phyloP scores from a whole-genome alignment of 2,888 invertebrate species.

The Agrotis puta region DNA sequence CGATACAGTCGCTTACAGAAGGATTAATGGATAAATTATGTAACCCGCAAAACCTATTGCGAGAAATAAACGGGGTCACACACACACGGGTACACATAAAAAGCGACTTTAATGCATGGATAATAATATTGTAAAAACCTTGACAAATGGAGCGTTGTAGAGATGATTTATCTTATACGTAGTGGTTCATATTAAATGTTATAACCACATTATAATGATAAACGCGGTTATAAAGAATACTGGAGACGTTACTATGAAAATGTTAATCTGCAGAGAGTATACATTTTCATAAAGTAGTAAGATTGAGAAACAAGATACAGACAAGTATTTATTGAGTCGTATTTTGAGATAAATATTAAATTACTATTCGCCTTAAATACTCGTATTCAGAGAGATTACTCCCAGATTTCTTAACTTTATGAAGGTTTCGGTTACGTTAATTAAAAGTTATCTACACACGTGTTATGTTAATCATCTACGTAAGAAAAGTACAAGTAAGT shows the following conservation, averaged over 20 bases:
- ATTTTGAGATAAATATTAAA: neutral
- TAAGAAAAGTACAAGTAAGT: neutral
- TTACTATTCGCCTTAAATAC: neutral
- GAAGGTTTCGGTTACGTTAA: neutral
- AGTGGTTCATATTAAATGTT: constrained; percentile 16
- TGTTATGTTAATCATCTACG: neutral
- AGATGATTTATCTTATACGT: neutral
- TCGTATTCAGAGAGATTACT: neutral
- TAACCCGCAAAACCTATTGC: no score
- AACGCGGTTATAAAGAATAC: neutral
- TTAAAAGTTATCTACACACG: neutral
- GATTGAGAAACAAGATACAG: neutral
- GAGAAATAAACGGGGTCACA: neutral
- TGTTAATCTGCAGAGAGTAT: constrained; percentile 8
- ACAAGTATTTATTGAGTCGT: neutral
- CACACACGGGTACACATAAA: neutral
- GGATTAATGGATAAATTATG: no score
- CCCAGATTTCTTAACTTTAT: neutral
- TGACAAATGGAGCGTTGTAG: neutral
- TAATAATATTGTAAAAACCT: neutral
- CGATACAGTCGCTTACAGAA: no score
- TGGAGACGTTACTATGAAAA: neutral
- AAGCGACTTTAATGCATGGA: neutral
- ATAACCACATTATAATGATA: constrained; percentile 2
- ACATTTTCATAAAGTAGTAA: neutral